Evolutionary conservation across 37 sponge, comb jelly and placozoan genomes (phyloP).

Genomic region (Dysidea cf. avara): DNA sequence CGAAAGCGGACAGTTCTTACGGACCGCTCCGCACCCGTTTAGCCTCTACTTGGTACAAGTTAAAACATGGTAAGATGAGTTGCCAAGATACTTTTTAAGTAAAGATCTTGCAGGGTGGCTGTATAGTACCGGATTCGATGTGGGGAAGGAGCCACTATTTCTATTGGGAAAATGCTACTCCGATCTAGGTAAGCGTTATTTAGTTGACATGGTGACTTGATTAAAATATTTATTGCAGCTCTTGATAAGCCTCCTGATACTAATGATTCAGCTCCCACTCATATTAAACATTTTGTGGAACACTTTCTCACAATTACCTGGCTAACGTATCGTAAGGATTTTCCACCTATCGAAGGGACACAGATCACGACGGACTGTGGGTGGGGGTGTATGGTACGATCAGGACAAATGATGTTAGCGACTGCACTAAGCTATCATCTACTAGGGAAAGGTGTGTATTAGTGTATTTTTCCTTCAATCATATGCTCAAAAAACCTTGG

Average conservation of each 20-base stretch:
- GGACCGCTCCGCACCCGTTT: no score
- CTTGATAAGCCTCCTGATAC: neutral
- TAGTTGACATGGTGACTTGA: neutral
- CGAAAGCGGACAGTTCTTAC: no score
- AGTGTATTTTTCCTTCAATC: neutral
- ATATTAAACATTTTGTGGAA: slow-evolving; percentile 60
- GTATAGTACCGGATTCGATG: slow-evolving; percentile 41
- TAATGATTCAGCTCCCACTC: slow-evolving; percentile 53
- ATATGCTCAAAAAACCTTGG: neutral
- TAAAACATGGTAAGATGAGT: slow-evolving; percentile 54
- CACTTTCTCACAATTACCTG: slow-evolving; percentile 66
- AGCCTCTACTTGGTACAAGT: slow-evolving; percentile 39
- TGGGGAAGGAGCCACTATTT: slow-evolving; percentile 32
- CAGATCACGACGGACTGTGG: slow-evolving; percentile 90
- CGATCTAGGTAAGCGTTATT: neutral
- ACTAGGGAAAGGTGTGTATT: slow-evolving; percentile 37
- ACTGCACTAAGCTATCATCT: slow-evolving; percentile 75
- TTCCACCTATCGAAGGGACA: slow-evolving; percentile 68
- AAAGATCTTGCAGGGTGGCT: slow-evolving; percentile 42
- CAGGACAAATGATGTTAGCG: slow-evolving; percentile 97
- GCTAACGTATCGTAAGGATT: slow-evolving; percentile 75
- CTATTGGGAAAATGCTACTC: slow-evolving; percentile 54
- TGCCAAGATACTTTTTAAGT: neutral
- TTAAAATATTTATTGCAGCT: neutral
- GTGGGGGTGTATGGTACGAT: slow-evolving; percentile 99